Conservation (phyloP, 2,113 vertebrate genomes). For the Mustela nigripes region DNA sequence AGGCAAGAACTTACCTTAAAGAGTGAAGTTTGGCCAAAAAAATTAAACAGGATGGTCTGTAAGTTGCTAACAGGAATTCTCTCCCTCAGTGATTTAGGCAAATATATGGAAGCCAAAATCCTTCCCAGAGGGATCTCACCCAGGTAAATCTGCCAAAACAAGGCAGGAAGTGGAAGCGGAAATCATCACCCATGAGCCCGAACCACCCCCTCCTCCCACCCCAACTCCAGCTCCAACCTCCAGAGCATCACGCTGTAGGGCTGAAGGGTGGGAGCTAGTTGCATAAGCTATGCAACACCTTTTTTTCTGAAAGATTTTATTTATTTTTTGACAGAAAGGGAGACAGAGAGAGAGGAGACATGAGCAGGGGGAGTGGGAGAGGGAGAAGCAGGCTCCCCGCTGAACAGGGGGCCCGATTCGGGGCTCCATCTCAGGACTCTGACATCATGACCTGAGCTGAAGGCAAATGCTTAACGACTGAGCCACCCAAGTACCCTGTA, state of each 20-base stretch:
- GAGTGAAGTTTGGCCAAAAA: constrained; percentile 90
- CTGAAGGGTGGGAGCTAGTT: not conserved
- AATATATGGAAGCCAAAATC: constrained; percentile 88
- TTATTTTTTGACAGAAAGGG: too few relatives aligned
- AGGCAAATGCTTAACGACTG: too few relatives aligned
- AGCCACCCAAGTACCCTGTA: too few relatives aligned
- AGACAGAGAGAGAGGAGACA: too few relatives aligned
- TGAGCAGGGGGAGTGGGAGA: too few relatives aligned
- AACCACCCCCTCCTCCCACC: not conserved
- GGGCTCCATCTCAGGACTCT: too few relatives aligned
- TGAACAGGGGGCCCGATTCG: too few relatives aligned
- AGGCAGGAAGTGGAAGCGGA: constrained; percentile 48
- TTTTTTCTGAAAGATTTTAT: not conserved
- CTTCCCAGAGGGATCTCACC: constrained; percentile 80
- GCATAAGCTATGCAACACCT: not conserved
- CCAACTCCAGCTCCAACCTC: not conserved
- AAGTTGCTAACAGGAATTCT: constrained; percentile 78
- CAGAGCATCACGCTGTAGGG: not conserved
- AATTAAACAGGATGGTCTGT: constrained; percentile 93
- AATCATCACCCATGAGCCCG: not conserved
- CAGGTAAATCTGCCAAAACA: constrained; percentile 87
- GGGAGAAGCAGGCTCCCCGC: too few relatives aligned
- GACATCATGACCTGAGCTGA: too few relatives aligned
- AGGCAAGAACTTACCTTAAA: constrained; percentile 90
- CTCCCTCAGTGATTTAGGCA: constrained; percentile 88